phyloP scores from a whole-genome alignment of 37 sponge, comb jelly and placozoan species.

The Haliclona indistincta region DNA sequence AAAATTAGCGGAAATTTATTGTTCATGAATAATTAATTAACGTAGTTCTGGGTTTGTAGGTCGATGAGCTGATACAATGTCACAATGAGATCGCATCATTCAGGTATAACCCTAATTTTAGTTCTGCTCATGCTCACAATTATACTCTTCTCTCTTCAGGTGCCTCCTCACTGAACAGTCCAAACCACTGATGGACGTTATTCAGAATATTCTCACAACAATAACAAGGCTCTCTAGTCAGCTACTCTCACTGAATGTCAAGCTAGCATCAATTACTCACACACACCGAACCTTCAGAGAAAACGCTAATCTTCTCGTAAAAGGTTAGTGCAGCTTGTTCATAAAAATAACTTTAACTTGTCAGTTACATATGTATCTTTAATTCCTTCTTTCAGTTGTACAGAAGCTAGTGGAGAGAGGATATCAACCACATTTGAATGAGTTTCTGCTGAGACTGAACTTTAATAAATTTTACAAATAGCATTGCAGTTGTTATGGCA shows the following conservation, averaged over 20 bases:
- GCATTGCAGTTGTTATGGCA: neutral
- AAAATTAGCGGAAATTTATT: too few relatives aligned
- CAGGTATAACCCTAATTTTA: too few relatives aligned
- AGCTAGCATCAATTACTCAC: neutral
- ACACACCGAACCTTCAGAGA: constrained; percentile 63
- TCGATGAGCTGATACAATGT: too few relatives aligned
- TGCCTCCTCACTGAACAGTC: constrained; percentile 78
- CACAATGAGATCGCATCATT: too few relatives aligned
- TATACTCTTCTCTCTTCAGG: constrained; percentile 38
- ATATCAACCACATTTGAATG: constrained; percentile 88
- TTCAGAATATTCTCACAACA: constrained; percentile 43
- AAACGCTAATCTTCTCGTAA: constrained; percentile 53
- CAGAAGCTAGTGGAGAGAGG: constrained; percentile 71
- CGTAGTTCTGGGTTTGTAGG: too few relatives aligned
- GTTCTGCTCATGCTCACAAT: too few relatives aligned
- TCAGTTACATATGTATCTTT: too few relatives aligned
- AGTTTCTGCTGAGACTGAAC: constrained; percentile 73
- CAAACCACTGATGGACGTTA: constrained; percentile 72
- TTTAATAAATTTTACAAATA: constrained; percentile 66
- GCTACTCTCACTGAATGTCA: neutral
- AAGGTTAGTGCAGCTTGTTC: constrained; percentile 60
- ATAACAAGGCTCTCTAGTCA: constrained; percentile 50
- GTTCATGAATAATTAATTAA: too few relatives aligned
- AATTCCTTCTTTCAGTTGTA: constrained; percentile 81
- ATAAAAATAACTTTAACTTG: too few relatives aligned